Conservation (phyloP, 2,797 vertebrate species). For the Peromyscus attwateri region DNA sequence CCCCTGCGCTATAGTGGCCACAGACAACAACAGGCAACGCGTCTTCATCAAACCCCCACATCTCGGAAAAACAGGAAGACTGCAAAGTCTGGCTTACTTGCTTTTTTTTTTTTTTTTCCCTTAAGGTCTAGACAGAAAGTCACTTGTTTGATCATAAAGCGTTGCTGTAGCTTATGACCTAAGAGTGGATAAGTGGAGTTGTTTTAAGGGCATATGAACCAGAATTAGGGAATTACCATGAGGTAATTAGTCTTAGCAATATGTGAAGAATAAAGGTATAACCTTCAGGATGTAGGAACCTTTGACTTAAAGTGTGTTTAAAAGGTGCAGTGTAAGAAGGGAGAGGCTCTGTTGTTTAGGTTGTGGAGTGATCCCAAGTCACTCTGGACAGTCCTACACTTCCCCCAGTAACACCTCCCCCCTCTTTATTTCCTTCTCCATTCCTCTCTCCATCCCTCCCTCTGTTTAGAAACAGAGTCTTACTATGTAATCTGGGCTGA, state of each 20-base stretch:
- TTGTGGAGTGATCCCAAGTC: neutral
- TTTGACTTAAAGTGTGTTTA: neutral
- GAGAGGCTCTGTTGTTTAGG: neutral
- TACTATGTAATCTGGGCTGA: neutral
- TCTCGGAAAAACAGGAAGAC: neutral
- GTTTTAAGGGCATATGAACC: neutral
- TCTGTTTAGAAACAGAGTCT: neutral
- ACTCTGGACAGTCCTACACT: neutral
- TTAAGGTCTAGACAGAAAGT: neutral
- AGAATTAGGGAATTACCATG: neutral
- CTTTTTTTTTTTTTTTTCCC: neutral
- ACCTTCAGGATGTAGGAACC: neutral
- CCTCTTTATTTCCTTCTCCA: neutral
- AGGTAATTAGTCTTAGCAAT: neutral
- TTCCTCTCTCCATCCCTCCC: too few relatives aligned
- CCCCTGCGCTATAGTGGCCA: neutral
- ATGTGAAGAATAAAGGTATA: conserved; percentile 34
- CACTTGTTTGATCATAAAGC: neutral
- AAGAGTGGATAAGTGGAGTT: neutral
- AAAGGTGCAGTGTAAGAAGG: neutral
- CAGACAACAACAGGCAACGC: neutral
- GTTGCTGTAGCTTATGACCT: neutral
- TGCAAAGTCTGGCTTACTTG: neutral
- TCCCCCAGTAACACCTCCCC: neutral
- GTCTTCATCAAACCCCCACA: neutral